Evolutionary conservation across 2,888 invertebrate species (phyloP), one percentile per base, ranked within the genome.

Genomic region (Creontiades dilutus): DNA sequence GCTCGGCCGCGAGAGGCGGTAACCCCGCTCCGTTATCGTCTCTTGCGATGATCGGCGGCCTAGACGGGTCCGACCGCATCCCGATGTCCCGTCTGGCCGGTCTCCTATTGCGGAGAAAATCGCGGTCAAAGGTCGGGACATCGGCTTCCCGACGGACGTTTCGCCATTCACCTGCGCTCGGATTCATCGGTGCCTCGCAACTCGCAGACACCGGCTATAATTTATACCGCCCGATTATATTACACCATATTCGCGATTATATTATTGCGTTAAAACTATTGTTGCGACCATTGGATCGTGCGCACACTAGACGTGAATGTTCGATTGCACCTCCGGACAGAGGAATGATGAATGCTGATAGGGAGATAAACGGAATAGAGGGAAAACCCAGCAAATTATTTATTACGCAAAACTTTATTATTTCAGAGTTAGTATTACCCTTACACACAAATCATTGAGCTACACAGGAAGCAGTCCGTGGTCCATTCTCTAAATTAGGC

Each of bases 51-150:
- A 57, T 5, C 14, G n/a, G n/a, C 57, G 57, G 57, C 14, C 57
- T n/a, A 68, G 68, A 68, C 68, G 61, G 61, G 61, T 61, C 61
- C 61, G 9, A n/a, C 61, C n/a, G 68, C 27, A 19, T n/a, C n/a
- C 19, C 12, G 23, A 68, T 68, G 68, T 61, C 61, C 61, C 61
- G 61, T 68, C 68, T 68, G 68, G 68, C 68, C 68, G 68, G 68
- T 68, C 68, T 68, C 68, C 68, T 68, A 68, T 68, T 68, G 68
- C 68, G 23, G 68, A 27, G 68, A 68, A 68, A 68, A 68, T 68
- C 68, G 68, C 68, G 68, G 68, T 68, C 68, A 68, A 13, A 68
- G 68, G 68, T 68, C 68, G 23, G 27, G 27, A 23, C 19, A 68
- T 68, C 19, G 61, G 19, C 61, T 61, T 61, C 68, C 68, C 68